Evolutionary conservation across 2,797 vertebrate genomes (phyloP).

Genomic region (Scolopax rusticola): DNA sequence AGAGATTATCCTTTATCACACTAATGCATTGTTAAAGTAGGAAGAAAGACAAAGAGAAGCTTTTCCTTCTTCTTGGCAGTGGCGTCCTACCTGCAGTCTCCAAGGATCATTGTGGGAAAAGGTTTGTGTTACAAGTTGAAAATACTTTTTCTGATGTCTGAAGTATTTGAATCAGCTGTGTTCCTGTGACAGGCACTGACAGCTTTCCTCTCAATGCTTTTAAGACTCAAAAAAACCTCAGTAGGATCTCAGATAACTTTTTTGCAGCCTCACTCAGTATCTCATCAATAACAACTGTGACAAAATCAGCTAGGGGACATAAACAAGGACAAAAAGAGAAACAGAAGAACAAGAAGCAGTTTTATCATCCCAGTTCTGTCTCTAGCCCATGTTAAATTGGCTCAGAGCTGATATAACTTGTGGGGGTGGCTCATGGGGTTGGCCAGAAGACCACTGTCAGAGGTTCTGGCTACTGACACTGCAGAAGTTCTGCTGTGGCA

Average conservation of each 20-base stretch:
- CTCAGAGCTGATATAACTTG: not conserved
- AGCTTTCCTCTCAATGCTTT: not conserved
- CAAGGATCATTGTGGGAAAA: not conserved
- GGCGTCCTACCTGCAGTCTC: not conserved
- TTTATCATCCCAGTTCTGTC: not conserved
- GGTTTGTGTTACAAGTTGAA: not conserved
- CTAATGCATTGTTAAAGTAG: not conserved
- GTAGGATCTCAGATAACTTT: not conserved
- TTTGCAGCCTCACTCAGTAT: not conserved
- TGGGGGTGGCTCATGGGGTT: not conserved
- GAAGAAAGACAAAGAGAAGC: not conserved
- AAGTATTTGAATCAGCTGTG: not conserved
- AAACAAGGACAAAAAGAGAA: slow-evolving; percentile 2
- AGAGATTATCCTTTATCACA: not conserved
- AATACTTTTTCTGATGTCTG: not conserved
- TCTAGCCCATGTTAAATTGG: not conserved
- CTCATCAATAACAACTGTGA: not conserved
- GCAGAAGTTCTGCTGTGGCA: not conserved
- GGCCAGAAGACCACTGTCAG: not conserved
- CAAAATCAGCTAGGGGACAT: not conserved
- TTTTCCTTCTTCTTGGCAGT: not conserved
- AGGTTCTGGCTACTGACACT: too few species aligned
- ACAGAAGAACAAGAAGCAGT: not conserved
- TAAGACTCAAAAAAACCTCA: not conserved
- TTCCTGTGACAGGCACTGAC: not conserved